Base-by-base conservation (phyloP, 2,888 invertebrate species). In the Heliconius erato region DNA sequence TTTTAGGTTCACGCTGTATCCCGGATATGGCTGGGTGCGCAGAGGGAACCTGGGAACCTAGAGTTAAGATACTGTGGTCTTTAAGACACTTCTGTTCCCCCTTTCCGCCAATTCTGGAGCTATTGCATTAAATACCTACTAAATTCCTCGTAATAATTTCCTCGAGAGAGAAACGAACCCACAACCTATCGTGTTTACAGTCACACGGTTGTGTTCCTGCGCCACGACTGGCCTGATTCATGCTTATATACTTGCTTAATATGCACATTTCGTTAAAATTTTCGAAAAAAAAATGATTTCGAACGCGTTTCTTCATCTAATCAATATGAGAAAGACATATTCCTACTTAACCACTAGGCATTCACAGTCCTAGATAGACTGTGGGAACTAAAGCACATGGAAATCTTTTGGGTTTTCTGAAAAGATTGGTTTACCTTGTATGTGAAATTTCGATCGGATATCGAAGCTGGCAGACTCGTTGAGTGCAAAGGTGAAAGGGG, bases 401-500 rank as follows among this genome's bases (percentile, higher is more conserved):
- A 54, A 63, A 79, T 74, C 69, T 54, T 35, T 49, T 35, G 63
- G 72, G 76, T 77, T 79, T 63, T 35, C 67, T 65, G 79, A 76
- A 84, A 72, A 74, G 71, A 65, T 83, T 84, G 85, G 74, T 91
- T 96, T 96, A 95, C 97, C 96, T 87, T 96, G 96, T 82, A 99
- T 98, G 74, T 96, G 95, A 89, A 98, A 98, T 91, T 97, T 98
- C 16, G 95, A 94, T 85, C 96, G 96, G 69, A 98, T 98, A 84
- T 98, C 98, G 19, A 96, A 94, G 40, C 97, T 96, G 0, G 98
- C 97, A 32, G 96, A 96, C 4, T 96, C 94, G 88, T 97, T 97
- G 79, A 98, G 95, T 5, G 95, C 93, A 92, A 98, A 98, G 5
- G 97, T 96, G 93, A 99, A 99, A 0, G 99, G 99, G 0, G 98